A percentile compares a stretch with the other conserved stretches of the same genome.
Evolutionary conservation across 2,888 invertebrate genomes (phyloP).

Genomic region (Diploptera punctata): DNA sequence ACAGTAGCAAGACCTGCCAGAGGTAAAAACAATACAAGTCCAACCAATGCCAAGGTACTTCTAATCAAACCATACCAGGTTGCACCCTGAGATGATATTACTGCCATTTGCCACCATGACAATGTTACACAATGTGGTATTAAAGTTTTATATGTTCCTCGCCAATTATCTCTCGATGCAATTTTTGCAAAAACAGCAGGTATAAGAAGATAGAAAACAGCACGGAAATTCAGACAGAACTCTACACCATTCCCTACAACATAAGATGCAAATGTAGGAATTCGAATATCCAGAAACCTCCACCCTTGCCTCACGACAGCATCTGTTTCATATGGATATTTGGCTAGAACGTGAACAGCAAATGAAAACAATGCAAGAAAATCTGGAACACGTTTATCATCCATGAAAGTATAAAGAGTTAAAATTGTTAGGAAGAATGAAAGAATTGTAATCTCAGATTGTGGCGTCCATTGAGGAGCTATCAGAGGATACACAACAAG

Average conservation of each 20-base stretch:
- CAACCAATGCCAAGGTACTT: conserved; percentile 78
- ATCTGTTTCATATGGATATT: conserved; percentile 87
- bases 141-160: conserved; percentile 78
- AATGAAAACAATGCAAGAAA: conserved; percentile 77
- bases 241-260: conserved; percentile 80
- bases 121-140: conserved; percentile 89
- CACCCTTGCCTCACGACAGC: conserved; percentile 83
- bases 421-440: conserved; percentile 78
- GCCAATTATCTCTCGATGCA: conserved; percentile 78
- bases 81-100: conserved; percentile 61
- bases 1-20: conserved; percentile 77
- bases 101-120: conserved; percentile 81
- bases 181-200: conserved; percentile 74
- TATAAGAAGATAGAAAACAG: conserved; percentile 76
- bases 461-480: conserved; percentile 79
- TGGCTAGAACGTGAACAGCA: conserved; percentile 80
- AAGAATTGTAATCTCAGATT: conserved; percentile 82
- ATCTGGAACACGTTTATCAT: conserved; percentile 62
- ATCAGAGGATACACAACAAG: conserved; percentile 80
- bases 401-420: conserved; percentile 73
- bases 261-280: conserved; percentile 83
- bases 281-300: conserved; percentile 80
- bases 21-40: conserved; percentile 80
- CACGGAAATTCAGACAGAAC: conserved; percentile 82
- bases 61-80: conserved; percentile 81